Conservation (phyloP, 2,797 vertebrate species). For the Distichodus sexfasciatus region DNA sequence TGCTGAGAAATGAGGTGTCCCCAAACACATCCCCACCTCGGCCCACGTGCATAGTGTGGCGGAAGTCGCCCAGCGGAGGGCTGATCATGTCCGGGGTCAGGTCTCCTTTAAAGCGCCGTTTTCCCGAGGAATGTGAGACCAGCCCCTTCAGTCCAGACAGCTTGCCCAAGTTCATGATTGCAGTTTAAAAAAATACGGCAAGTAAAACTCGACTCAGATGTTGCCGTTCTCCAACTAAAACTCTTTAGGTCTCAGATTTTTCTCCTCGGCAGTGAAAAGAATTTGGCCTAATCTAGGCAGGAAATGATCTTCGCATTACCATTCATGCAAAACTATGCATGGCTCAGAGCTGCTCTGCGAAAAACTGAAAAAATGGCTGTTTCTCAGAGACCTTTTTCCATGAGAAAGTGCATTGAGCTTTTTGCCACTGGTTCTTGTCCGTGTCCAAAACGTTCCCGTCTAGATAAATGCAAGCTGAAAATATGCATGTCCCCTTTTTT, state of each 20-base stretch:
- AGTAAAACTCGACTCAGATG: background rate
- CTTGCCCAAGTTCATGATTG: constrained; percentile 91
- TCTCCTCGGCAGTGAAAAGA: constrained; percentile 9
- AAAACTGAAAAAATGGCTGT: constrained; percentile 20
- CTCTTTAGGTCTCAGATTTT: constrained; percentile 7
- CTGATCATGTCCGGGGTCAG: constrained; percentile 96
- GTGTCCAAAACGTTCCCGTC: constrained; percentile 60
- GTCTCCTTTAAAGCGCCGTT: constrained; percentile 80
- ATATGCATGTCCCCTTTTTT: constrained; percentile 64
- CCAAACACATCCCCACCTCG: constrained; percentile 93
- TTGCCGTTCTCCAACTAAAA: constrained; percentile 18
- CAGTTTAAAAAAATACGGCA: background rate
- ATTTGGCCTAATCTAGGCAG: constrained; percentile 18
- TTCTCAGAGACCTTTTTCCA: constrained; percentile 51
- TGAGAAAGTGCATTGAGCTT: constrained; percentile 49
- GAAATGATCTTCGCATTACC: constrained; percentile 36
- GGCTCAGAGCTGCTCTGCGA: constrained; percentile 11
- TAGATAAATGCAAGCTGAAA: constrained; percentile 66
- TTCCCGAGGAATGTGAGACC: constrained; percentile 85
- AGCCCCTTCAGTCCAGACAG: constrained; percentile 87
- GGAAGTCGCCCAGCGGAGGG: constrained; percentile 91
- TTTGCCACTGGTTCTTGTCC: constrained; percentile 57
- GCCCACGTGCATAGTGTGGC: constrained; percentile 97
- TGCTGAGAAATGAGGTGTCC: constrained; percentile 96
- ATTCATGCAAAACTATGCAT: constrained; percentile 36